Conservation (phyloP, 1,140 invertebrate genomes). For the Caligus rogercresseyi region DNA sequence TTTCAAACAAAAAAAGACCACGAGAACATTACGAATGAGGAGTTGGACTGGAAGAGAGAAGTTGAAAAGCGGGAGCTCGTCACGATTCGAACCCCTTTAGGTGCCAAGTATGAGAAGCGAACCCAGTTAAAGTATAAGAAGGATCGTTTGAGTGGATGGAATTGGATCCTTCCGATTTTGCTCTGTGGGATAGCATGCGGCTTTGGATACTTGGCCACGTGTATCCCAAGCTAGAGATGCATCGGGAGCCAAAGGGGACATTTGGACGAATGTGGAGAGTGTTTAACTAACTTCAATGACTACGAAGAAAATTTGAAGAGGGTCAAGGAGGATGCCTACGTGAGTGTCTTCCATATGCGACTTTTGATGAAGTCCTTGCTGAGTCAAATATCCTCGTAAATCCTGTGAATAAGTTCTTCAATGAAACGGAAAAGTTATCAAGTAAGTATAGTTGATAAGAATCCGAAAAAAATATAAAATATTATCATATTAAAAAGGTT, state of each 20-base stretch:
- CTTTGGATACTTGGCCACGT: constrained; percentile 15
- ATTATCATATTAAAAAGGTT: no score
- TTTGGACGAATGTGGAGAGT: constrained; percentile 10
- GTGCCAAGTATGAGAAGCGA: constrained; percentile 6
- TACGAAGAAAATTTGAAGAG: constrained; percentile 2
- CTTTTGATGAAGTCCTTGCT: constrained; percentile 8
- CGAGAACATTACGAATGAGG: constrained; percentile 18
- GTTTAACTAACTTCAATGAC: not conserved
- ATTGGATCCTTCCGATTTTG: constrained; percentile 15
- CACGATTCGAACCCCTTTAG: not conserved
- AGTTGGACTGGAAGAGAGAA: constrained; percentile 17
- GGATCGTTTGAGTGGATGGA: constrained; percentile 7
- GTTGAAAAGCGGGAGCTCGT: constrained; percentile 6
- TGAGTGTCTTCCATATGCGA: constrained; percentile 15
- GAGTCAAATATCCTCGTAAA: not conserved
- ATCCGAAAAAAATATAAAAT: no score
- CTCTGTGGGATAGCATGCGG: constrained; percentile 14
- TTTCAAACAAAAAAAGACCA: constrained; percentile 14
- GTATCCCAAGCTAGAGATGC: constrained; percentile 14
- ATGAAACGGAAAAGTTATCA: constrained; percentile 8
- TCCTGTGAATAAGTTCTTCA: constrained; percentile 9
- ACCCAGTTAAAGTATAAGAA: constrained; percentile 18
- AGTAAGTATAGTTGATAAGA: not conserved
- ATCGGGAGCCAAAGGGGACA: constrained; percentile 6
- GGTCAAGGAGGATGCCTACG: constrained; percentile 3